Evolutionary conservation across 2,797 vertebrate species (phyloP).

Genomic region (Carapus acus): DNA sequence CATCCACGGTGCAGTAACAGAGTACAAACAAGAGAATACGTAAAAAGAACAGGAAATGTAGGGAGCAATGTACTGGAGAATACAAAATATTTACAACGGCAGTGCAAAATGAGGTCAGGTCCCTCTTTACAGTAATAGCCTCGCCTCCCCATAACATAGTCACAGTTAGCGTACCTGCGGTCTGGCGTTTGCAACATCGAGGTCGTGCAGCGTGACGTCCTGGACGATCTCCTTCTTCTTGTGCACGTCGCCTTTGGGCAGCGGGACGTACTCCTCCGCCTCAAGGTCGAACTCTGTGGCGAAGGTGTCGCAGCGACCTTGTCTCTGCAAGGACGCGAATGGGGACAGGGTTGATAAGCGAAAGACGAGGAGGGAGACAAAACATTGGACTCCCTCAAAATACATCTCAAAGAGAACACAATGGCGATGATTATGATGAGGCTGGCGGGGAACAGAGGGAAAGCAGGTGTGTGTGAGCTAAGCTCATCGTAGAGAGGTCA

Average conservation of each 20-base stretch:
- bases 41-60: too few species aligned
- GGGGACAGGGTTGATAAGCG: conserved; percentile 6
- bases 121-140: too few species aligned
- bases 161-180: conserved; percentile 79
- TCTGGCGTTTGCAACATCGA: conserved; percentile 93
- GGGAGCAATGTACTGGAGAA: too few species aligned
- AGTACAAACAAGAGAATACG: too few species aligned
- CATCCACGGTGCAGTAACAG: too few species aligned
- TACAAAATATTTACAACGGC: too few species aligned
- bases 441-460: conserved; percentile 1
- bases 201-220: conserved; percentile 95
- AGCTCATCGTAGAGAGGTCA: conserved; percentile 32
- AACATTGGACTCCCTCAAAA: conserved; percentile 1
- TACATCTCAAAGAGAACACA: conserved; percentile 20
- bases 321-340: conserved; percentile 76
- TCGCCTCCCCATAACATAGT: too few species aligned
- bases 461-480: conserved; percentile 64
- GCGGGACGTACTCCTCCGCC: conserved; percentile 96
- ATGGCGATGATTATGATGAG: too few species aligned
- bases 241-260: conserved; percentile 98
- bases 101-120: too few species aligned
- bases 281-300: conserved; percentile 99
- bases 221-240: conserved; percentile 99
- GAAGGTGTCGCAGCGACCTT: conserved; percentile 97
- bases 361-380: not conserved